These are phyloP conservation scores for Nasonia giraulti DNA, from an alignment of 1,140 invertebrate genomes.

Conservation along the genomic window DNA sequence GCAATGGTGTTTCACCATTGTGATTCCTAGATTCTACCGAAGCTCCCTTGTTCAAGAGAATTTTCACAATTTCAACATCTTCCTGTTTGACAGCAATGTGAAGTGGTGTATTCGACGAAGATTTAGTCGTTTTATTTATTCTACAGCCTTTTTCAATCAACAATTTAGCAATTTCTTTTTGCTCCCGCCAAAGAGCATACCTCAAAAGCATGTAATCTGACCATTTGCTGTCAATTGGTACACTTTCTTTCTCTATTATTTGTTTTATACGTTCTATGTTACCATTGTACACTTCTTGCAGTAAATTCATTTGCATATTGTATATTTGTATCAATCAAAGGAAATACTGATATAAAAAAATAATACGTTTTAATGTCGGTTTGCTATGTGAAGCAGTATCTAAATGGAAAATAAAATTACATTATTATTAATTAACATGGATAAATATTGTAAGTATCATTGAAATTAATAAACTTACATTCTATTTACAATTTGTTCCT, in stretches of 20 bases:
- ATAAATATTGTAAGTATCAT: too few species aligned
- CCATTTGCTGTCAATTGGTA: constrained; percentile 20
- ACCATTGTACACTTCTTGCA: constrained; percentile 19
- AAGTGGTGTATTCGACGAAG: background rate
- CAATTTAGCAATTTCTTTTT: constrained; percentile 21
- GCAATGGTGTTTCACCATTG: constrained; percentile 13
- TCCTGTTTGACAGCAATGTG: background rate
- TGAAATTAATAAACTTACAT: too few species aligned
- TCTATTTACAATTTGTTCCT: too few species aligned
- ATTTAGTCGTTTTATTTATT: constrained; percentile 9
- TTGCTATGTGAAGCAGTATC: too few species aligned
- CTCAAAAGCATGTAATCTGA: constrained; percentile 13
- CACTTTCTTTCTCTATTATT: background rate
- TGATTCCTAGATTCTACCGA: background rate
- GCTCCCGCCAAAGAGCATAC: constrained; percentile 8
- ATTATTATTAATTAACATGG: too few species aligned
- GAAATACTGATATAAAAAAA: too few species aligned
- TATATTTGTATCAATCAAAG: background rate
- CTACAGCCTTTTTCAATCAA: constrained; percentile 20
- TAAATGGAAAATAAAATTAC: too few species aligned
- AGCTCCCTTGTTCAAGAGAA: background rate
- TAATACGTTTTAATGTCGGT: too few species aligned
- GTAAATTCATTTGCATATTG: background rate
- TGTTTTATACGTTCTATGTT: background rate
- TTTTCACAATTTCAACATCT: background rate